Evolutionary conservation across 2,888 invertebrate genomes (phyloP).

Genomic region (Crepidodera aurea): DNA sequence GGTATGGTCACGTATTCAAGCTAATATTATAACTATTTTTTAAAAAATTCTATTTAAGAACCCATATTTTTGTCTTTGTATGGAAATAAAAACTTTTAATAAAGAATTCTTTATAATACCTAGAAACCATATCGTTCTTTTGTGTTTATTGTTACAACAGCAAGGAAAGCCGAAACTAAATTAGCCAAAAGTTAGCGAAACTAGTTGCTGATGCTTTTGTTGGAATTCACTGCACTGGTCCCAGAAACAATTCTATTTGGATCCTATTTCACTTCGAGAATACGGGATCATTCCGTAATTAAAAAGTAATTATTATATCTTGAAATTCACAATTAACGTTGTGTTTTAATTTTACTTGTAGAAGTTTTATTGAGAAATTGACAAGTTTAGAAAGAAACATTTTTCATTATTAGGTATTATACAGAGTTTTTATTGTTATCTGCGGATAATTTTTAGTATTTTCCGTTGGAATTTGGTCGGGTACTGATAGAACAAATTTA

Average conservation of each 20-base stretch:
- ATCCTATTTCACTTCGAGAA: conserved; percentile 15
- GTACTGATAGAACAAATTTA: too few relatives aligned
- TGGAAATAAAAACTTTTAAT: background rate
- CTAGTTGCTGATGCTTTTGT: conserved; percentile 7
- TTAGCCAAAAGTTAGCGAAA: conserved; percentile 7
- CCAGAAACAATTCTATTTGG: conserved; percentile 10
- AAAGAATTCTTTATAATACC: conserved; percentile 4
- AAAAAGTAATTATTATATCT: conserved; percentile 16
- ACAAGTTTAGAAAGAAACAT: too few relatives aligned
- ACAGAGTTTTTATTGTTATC: too few relatives aligned
- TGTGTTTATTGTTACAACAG: background rate
- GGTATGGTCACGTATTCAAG: too few relatives aligned
- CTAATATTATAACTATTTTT: too few relatives aligned
- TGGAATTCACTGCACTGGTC: background rate
- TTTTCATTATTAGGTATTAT: too few relatives aligned
- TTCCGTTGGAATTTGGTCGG: too few relatives aligned
- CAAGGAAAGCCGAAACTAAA: conserved; percentile 7
- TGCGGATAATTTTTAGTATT: too few relatives aligned
- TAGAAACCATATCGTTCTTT: background rate
- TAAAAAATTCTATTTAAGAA: too few relatives aligned
- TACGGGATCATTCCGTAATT: conserved; percentile 12
- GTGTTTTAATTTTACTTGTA: background rate
- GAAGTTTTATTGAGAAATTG: too few relatives aligned
- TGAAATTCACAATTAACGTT: conserved; percentile 1
- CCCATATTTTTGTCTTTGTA: too few relatives aligned